A percentile compares a stretch with the other conserved stretches of the same genome.
phyloP scores from a whole-genome alignment of 2,113 vertebrate species.

The Isurus oxyrinchus region DNA sequence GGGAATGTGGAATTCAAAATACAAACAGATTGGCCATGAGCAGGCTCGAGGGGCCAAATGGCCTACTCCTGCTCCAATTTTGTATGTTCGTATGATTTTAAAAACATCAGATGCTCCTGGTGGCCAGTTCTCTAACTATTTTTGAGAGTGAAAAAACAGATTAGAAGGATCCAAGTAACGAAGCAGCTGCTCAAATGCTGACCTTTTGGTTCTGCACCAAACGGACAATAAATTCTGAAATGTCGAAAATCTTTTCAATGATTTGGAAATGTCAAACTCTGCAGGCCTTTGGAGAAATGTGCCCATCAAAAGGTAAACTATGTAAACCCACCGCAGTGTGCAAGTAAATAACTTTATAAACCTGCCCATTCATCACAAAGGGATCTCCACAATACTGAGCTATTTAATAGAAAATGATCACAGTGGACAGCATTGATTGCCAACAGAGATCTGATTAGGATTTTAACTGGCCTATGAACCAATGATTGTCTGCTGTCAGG shows the following conservation, averaged over 20 bases:
- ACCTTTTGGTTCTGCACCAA: neutral
- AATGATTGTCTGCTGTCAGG: neutral
- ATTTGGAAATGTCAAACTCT: conserved; percentile 22
- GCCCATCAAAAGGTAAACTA: neutral
- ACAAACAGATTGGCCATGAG: no score
- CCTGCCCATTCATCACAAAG: neutral
- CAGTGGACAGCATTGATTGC: neutral
- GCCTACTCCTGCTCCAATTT: no score
- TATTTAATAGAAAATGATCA: neutral
- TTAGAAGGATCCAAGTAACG: no score
- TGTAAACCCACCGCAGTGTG: neutral
- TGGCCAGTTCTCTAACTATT: neutral
- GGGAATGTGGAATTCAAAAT: no score
- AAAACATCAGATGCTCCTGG: neutral
- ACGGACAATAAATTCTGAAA: neutral
- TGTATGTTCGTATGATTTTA: neutral
- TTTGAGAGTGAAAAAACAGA: neutral
- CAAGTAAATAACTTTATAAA: neutral
- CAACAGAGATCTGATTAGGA: neutral
- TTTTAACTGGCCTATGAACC: neutral
- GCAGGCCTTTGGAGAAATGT: neutral
- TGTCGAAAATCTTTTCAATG: conserved; percentile 11
- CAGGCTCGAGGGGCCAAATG: no score
- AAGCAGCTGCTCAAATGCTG: neutral
- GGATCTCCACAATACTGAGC: neutral